These are phyloP conservation scores for Leptobrachium leishanense DNA, from an alignment of 2,113 vertebrate species.

Conservation along the genomic window DNA sequence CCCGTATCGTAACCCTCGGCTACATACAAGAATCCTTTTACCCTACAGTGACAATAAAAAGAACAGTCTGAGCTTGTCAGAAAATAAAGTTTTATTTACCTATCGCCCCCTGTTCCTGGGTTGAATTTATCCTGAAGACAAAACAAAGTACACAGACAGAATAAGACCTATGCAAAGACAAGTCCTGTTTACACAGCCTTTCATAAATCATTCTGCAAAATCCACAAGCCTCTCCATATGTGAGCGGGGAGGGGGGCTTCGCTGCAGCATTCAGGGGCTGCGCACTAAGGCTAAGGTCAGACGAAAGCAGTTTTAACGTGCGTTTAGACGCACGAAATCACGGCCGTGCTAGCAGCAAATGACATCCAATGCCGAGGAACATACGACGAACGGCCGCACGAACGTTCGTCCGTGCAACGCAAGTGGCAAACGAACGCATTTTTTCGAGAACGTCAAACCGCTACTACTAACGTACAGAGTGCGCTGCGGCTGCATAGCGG, in stretches of 20 bases:
- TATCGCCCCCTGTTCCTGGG: conserved; percentile 2
- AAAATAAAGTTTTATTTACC: conserved; percentile 30
- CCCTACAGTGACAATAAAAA: not conserved
- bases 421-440: too few relatives aligned
- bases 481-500: too few relatives aligned
- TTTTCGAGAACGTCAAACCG: too few relatives aligned
- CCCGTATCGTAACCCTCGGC: not conserved
- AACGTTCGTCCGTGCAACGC: too few relatives aligned
- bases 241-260: not conserved
- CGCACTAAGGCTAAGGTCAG: too few relatives aligned
- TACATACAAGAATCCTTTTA: not conserved
- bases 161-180: not conserved
- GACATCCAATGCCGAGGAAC: too few relatives aligned
- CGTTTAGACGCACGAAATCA: too few relatives aligned
- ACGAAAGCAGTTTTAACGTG: too few relatives aligned
- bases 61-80: conserved; percentile 18
- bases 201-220: not conserved
- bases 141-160: conserved; percentile 10
- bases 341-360: too few relatives aligned
- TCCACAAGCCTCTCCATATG: not conserved
- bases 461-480: too few relatives aligned
- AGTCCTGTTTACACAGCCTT: not conserved
- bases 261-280: not conserved
- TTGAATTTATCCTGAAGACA: conserved; percentile 23
- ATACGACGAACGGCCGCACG: too few relatives aligned